Evolutionary conservation across 2,797 vertebrate species (phyloP), one percentile per base, ranked within the genome.

Genomic region (Crypturellus tataupa): DNA sequence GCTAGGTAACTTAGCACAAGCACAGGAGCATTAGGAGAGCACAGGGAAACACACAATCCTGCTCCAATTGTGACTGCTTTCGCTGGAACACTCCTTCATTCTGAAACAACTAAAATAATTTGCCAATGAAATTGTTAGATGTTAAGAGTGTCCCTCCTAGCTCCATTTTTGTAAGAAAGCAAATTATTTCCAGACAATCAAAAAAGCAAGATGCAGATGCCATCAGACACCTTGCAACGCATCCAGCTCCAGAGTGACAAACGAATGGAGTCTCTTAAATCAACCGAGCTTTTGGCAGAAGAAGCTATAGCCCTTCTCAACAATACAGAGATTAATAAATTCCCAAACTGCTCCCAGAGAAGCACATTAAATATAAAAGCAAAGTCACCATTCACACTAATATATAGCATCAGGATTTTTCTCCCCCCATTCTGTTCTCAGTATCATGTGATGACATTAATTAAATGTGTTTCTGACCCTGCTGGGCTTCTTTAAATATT

Each of bases 401-500:
- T 92, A 92, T 93, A 94, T 83, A 95, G 88, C 94, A 93, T 49
- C 31, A 12, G 71, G 90, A 93, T 95, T 95, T 95, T 96, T 94
- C 21, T 82, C 71, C 88, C 69, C 81, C 62, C 80, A 55, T 94
- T 86, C 72, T 92, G 75, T 76, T 95, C 91, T 58, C 89, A 49
- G 33, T 60, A 83, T 95, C 97, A 95, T 12, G 86, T 97, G 97
- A 97, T 76, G 75, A 85, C 93, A 95, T 95, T 97, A 97, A 97
- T 97, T 97, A 97, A 97, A 97, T 96, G 95, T 94, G 95, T 96
- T 96, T 94, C 96, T 97, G 96, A 97, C 97, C 97, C 97, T 58
- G 97, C 96, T 96, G 97, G 4, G 92, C 96, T 97, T 97, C 95
- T 97, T 97, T 96, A 97, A 97, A 97, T 97, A 97, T 97, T 97